Base-by-base conservation (phyloP, 37 sponge, comb jelly and placozoan genomes). In the Amphimedon queenslandica region DNA sequence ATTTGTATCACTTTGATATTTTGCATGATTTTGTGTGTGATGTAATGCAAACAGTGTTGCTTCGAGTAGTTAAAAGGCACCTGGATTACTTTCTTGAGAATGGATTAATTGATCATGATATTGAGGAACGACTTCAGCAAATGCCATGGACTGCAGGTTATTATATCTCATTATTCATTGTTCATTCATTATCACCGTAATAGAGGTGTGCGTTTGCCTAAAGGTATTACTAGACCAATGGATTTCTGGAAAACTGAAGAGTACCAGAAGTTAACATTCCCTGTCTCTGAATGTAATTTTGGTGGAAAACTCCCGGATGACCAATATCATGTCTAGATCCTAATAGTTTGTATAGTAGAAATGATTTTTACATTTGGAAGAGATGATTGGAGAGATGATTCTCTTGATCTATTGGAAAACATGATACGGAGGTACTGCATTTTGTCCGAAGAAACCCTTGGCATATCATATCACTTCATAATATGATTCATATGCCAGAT, bases 201-300 rank as follows among this genome's bases (percentile, higher is more conserved):
- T 71, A 80, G 32, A 32, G n/a, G 25, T 80, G 80, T 64, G 5
- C 40, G 80, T 71, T 24, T 71, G 30, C 80, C 80, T n/a, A 37
- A 57, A 32, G 72, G 63, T 30, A 60, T 79, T 23, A 70, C 63
- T 20, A n/a, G 27, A 41, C 27, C 66, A n/a, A 23, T 80, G 53
- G 81, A 66, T 29, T 72, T 51, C 39, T 80, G 66, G 66, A 80
- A 80, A 57, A 71, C 81, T 27, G 73, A 80, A 72, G 81, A 80
- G 72, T 43, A 72, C 72, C 64, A n/a, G n/a, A n/a, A n/a, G n/a
- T n/a, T n/a, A n/a, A 23, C 27, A 21, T 72, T 35, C 35, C 73
- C 73, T 64, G 73, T 73, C 1, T 72, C 81, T 36, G 80, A 79
- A 33, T 71, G 43, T 63, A 73, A 64, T 10, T 28, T 65, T 37